Evolutionary conservation across 2,113 vertebrate species (phyloP), one percentile per base, ranked within the genome.

Genomic region (Tetrax tetrax): DNA sequence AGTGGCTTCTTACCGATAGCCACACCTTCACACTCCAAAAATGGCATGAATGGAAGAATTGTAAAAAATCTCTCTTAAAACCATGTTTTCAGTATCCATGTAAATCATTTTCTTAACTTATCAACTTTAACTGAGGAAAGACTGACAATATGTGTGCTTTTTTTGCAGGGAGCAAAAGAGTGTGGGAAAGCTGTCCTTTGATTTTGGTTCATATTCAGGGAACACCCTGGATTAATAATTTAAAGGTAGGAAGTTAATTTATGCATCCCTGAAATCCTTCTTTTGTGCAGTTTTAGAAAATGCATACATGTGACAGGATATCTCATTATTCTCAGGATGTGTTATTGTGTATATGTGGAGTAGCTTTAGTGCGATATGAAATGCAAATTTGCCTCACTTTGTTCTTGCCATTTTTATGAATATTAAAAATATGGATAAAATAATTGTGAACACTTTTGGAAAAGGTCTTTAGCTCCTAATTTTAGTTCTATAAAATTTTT

Each of bases 341-440:
- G 92, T 96, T 97, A 97, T 87, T 81, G 0, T 96, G 95, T 96
- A 94, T 92, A 96, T 95, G 70, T 96, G 92, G 95, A 96, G 92
- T 95, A 96, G 81, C 77, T 95, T 96, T 87, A 95, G 92, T 91
- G 81, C 1, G 74, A 94, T 96, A 96, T 94, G 95, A 96, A 96
- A 97, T 96, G 95, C 96, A 97, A 97, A 97, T 97, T 97, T 92
- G 65, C 83, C 63, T 96, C 87, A 96, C 96, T 97, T 97, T 97
- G 90, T 97, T 96, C 96, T 96, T 96, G 83, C 94, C 93, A 97
- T 70, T 97, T 97, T 95, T 96, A 97, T 97, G 97, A 97, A 97
- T 97, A 97, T 96, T 97, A 97, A 97, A 97, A 96, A 94, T 94
- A 96, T 63, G 75, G 83, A 83, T 93, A 97, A 96, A 97, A 95